Base-by-base conservation (phyloP, 2,113 vertebrate species). In the Phasianus colchicus region DNA sequence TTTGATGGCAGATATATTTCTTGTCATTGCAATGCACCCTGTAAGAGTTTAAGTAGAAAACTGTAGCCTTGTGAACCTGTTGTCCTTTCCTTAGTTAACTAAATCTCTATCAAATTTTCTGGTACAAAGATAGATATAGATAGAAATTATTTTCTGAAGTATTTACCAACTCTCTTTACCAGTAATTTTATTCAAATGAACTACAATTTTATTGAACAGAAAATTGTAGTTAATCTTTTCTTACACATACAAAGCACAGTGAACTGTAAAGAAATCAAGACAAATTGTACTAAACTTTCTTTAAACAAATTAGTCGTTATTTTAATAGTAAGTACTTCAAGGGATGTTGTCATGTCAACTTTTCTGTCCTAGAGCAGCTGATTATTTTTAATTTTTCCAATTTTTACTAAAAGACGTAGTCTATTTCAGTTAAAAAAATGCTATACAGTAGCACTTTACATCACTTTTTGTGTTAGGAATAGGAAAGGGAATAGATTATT, bases 1-100 rank as follows among this genome's bases (percentile, higher is more conserved):
- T 96, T 96, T 93, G 58, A 95, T 86, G 83, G 47, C 42, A 64
- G 72, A 79, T 71, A 24, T 94, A 87, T 88, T 97, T 97, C 55
- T 82, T 92, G 43, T 57, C 83, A 92, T 75, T 93, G 90, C 63
- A 83, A 74, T 79, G 92, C n/a, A 87, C 69, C 13, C 16, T 87
- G 1, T 58, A 88, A 86, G 69, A 95, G 57, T 32, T 86, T 52
- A 89, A 47, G 84, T 38, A 2, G 20, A 93, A 95, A 96, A 93
- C 89, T 38, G 45, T 38, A 80, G 86, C 67, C 73, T 72, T 92
- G 42, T 91, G 58, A 80, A 13, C 10, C 32, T 77, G 15, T 47
- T 6, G 38, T 84, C 52, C 24, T 87, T 92, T 94, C 67, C 80
- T 14, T 83, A 69, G 63, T 34, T 30, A 17, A 54, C 27, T 30